Evolutionary conservation across 2,888 invertebrate genomes (phyloP), one percentile per base, ranked within the genome.

Genomic region (Eupithecia insigniata): DNA sequence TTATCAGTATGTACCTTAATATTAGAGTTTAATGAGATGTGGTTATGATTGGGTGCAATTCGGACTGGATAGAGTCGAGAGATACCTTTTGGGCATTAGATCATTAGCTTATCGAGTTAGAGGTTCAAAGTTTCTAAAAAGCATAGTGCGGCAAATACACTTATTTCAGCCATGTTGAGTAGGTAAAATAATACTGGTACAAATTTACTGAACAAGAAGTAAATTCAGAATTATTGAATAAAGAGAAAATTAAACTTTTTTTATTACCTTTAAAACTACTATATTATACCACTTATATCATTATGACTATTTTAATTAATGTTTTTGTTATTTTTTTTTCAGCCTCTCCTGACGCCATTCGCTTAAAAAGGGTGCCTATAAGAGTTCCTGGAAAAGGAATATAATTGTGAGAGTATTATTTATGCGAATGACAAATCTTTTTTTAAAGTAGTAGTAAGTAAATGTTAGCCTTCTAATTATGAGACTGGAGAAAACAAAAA

Each of bases 11-110:
- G 36, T 36, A 26, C 36, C 36, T 1, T 36, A n/a, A 36, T 36
- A 22, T n/a, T 14, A 10, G 64, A 64, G 36, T 6, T 64, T 34
- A 64, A 22, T 85, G 87, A 88, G 87, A 88, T 87, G 84, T 55
- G 61, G 28, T 62, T 34, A 62, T 61, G 30, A 61, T 61, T 61
- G n/a, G 22, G 46, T 61, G 30, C 61, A 32, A 32, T 61, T n/a
- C 10, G 61, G 30, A 18, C 3, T n/a, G 6, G 18, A 51, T 51
- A 22, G 2, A 10, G 28, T 61, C 8, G n/a, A n/a, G n/a, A 32
- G 12, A 28, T 32, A 12, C 10, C 12, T n/a, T 62, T n/a, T 32
- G n/a, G 22, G 22, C 4, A 60, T 30, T 30, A 16, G 18, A 60
- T 60, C 18, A 60, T 55, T 55, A 22, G n/a, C n/a, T n/a, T n/a